These are phyloP conservation scores for Stichodactyla mertensii DNA, from an alignment of 64 coral and sea anemone species.

Conservation along the genomic window DNA sequence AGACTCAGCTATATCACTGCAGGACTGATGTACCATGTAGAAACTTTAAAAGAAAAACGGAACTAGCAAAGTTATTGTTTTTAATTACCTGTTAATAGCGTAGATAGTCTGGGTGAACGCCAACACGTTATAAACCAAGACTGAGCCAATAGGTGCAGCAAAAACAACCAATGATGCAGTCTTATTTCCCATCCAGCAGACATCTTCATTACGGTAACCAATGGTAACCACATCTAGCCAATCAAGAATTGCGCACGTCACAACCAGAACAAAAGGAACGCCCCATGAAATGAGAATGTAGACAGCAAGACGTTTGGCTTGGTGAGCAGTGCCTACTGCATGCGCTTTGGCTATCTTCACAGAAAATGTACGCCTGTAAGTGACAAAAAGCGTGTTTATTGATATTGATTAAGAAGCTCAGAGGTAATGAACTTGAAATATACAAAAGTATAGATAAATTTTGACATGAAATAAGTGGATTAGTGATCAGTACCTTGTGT, in stretches of 20 bases:
- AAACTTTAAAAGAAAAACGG: no score
- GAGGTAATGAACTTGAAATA: no score
- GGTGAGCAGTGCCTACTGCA: not conserved
- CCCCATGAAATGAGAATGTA: conserved; percentile 75
- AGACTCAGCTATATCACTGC: no score
- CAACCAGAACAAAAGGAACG: conserved; percentile 51
- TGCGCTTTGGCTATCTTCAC: conserved; percentile 48
- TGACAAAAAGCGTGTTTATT: not conserved
- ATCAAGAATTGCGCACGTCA: conserved; percentile 52
- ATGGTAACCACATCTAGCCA: conserved; percentile 51
- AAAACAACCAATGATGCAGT: conserved; percentile 54
- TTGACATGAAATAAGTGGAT: no score
- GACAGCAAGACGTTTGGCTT: conserved; percentile 38
- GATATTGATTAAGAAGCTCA: not conserved
- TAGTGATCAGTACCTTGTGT: conserved; percentile 31
- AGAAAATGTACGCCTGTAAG: conserved; percentile 42
- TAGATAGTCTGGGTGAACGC: conserved; percentile 80
- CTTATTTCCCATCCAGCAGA: conserved; percentile 74
- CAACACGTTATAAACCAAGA: conserved; percentile 74
- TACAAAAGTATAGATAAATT: no score
- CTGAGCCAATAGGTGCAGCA: conserved; percentile 48
- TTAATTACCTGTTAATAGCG: conserved; percentile 42
- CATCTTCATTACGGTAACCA: conserved; percentile 60
- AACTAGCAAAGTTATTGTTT: not conserved
- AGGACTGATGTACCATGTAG: no score